These are phyloP conservation scores for Micromesistius poutassou DNA, from an alignment of 2,797 vertebrate genomes.

Conservation along the genomic window DNA sequence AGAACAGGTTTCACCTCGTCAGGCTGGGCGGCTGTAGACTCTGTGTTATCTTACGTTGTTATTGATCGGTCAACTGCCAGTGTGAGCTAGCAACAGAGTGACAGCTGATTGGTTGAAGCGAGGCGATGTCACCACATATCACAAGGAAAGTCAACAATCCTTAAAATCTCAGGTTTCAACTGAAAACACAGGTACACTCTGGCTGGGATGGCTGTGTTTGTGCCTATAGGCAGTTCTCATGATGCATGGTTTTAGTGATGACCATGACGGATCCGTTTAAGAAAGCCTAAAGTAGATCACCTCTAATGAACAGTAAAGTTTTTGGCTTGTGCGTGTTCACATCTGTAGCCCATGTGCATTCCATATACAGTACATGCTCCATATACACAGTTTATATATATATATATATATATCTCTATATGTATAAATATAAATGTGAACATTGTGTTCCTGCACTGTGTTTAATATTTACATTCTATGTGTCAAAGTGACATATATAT, in stretches of 20 bases:
- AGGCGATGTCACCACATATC: background rate
- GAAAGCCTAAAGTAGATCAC: background rate
- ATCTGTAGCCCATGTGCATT: background rate
- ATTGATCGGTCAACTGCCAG: background rate
- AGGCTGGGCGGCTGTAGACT: background rate
- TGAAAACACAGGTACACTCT: background rate
- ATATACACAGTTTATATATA: background rate
- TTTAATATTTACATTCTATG: background rate
- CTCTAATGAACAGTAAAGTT: background rate
- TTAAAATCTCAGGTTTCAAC: background rate
- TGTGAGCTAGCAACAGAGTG: background rate
- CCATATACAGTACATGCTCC: background rate
- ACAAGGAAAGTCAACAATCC: background rate
- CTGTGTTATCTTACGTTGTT: background rate
- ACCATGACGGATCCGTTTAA: background rate
- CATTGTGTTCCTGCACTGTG: background rate
- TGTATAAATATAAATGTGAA: background rate
- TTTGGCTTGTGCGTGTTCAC: background rate
- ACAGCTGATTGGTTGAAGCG: background rate
- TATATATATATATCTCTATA: background rate
- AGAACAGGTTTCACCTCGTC: background rate
- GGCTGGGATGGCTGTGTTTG: background rate
- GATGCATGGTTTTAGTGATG: background rate
- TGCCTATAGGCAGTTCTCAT: background rate
- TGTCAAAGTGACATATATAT: background rate